Conservation (phyloP, 1,140 invertebrate species). For the Ooceraea biroi region DNA sequence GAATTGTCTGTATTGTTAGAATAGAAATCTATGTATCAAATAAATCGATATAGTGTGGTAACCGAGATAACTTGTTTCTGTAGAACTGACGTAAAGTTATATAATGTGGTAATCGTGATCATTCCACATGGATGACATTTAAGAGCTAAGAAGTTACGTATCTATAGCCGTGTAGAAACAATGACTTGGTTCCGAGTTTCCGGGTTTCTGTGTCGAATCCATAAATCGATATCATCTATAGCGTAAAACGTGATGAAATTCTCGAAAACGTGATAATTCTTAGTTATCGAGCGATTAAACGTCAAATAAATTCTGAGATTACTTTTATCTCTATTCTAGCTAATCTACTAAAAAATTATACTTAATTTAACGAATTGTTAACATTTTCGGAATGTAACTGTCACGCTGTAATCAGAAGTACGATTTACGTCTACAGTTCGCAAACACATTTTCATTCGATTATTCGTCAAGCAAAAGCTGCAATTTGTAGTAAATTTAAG, state of each 20-base stretch:
- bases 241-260: conserved; percentile 6
- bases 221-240: conserved; percentile 51
- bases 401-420: neutral
- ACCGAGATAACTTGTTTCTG: conserved; percentile 15
- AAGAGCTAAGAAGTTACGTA: conserved; percentile 58
- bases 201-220: conserved; percentile 49
- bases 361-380: neutral
- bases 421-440: neutral
- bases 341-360: neutral
- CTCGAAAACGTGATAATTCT: neutral
- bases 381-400: neutral
- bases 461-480: neutral
- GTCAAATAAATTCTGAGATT: neutral
- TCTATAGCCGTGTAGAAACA: conserved; percentile 45
- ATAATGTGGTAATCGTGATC: conserved; percentile 58
- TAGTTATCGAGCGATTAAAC: neutral
- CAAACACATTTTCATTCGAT: neutral
- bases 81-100: conserved; percentile 17
- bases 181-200: conserved; percentile 47
- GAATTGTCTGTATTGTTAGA: conserved; percentile 9
- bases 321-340: too few relatives aligned
- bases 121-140: conserved; percentile 57
- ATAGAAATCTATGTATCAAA: conserved; percentile 1
- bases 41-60: conserved; percentile 9
- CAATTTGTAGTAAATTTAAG: neutral